A percentile compares a stretch with the other conserved stretches of the same genome.
Conservation (phyloP, 2,113 vertebrate species). For the Garra rufa region DNA sequence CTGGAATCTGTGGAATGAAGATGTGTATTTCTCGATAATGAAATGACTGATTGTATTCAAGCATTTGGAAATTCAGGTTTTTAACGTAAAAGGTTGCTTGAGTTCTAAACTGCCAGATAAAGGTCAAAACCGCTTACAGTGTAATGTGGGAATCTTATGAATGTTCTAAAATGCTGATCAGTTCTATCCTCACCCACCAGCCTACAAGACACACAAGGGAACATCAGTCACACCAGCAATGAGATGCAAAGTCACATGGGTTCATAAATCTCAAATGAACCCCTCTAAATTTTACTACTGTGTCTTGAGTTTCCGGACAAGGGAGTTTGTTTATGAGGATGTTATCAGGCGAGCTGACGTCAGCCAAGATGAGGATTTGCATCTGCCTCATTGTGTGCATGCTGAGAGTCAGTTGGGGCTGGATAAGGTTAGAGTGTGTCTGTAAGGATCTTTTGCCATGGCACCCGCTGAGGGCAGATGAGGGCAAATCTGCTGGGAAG, state of each 20-base stretch:
- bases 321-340: background rate
- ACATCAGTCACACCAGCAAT: slow-evolving; percentile 1
- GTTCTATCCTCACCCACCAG: background rate
- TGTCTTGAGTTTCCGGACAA: slow-evolving; percentile 18
- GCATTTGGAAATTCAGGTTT: background rate
- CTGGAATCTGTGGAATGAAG: background rate
- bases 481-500: background rate
- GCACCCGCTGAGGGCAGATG: background rate
- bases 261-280: slow-evolving; percentile 39
- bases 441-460: background rate
- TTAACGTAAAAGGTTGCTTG: background rate
- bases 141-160: background rate
- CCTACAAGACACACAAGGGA: background rate
- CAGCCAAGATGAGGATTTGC: background rate
- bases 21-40: background rate
- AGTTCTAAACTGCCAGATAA: background rate
- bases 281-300: slow-evolving; percentile 31
- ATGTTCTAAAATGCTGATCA: background rate
- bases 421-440: background rate
- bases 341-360: slow-evolving; percentile 27
- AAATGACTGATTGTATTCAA: background rate
- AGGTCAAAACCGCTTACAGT: too few species aligned
- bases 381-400: background rate
- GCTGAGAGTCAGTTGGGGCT: background rate
- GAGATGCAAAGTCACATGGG: background rate